Conservation (phyloP, 2,888 invertebrate genomes). For the Morinoia aosen region DNA sequence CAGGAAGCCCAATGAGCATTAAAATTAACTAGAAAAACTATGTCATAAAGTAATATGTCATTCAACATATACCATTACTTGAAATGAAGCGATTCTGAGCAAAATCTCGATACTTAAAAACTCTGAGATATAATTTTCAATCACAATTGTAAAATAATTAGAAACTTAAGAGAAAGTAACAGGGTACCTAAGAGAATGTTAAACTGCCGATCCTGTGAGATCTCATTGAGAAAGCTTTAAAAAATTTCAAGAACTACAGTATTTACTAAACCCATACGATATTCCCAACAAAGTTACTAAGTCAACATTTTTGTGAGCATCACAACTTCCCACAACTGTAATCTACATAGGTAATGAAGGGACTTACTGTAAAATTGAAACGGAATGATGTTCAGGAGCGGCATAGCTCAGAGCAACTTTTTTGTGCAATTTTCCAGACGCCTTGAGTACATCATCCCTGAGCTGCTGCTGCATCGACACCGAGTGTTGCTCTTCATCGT, state of each 20-base stretch:
- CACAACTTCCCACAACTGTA: too few species aligned
- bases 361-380: conserved; percentile 77
- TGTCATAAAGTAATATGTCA: too few species aligned
- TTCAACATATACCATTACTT: background rate
- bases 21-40: background rate
- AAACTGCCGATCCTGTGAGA: too few species aligned
- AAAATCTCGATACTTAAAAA: background rate
- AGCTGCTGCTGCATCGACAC: conserved; percentile 76
- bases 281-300: too few species aligned
- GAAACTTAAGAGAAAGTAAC: background rate
- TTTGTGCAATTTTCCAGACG: conserved; percentile 84
- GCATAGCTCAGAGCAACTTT: conserved; percentile 80
- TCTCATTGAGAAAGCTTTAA: too few species aligned
- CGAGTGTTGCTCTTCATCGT: conserved; percentile 75
- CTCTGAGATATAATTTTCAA: background rate
- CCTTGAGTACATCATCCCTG: conserved; percentile 87
- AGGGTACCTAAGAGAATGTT: background rate
- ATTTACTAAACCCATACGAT: too few species aligned
- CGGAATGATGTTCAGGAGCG: conserved; percentile 71
- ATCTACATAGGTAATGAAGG: background rate
- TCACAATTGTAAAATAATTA: background rate
- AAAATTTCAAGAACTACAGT: too few species aligned
- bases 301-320: too few species aligned
- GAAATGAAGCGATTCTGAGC: background rate
- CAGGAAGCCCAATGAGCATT: background rate